These are phyloP conservation scores for Stictocephala bisonia DNA, from an alignment of 2,888 invertebrate genomes.

Conservation along the genomic window DNA sequence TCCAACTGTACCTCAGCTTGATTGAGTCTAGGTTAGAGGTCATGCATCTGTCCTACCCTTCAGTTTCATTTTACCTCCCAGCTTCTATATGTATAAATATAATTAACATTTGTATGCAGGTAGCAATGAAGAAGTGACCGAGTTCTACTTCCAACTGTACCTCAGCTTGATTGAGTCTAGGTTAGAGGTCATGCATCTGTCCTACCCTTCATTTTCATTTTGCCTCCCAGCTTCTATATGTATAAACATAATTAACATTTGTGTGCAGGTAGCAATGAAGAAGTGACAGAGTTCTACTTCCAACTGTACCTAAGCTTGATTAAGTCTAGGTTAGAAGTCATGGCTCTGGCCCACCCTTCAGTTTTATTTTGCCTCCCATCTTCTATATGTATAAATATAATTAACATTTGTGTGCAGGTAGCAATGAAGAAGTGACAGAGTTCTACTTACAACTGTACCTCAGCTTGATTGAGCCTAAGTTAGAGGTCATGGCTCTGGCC, in stretches of 20 bases:
- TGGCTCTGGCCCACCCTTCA: too few species aligned
- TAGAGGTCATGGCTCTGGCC: too few species aligned
- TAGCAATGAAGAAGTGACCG: slow-evolving; percentile 3
- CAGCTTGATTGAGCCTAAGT: not conserved
- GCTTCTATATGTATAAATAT: not conserved
- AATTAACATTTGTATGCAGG: not conserved
- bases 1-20: slow-evolving; percentile 2
- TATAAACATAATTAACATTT: too few species aligned
- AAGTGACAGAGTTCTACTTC: slow-evolving; percentile 29
- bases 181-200: too few species aligned
- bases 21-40: not conserved
- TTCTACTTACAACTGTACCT: slow-evolving; percentile 19
- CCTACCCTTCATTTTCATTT: too few species aligned
- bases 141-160: slow-evolving; percentile 17
- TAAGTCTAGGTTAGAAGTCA: not conserved
- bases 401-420: not conserved
- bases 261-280: not conserved
- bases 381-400: not conserved
- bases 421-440: slow-evolving; percentile 13
- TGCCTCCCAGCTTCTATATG: too few species aligned
- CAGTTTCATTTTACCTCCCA: too few species aligned
- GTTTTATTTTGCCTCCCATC: too few species aligned
- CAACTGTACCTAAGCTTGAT: not conserved
- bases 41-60: too few species aligned
- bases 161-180: not conserved